Base-by-base conservation (phyloP, 1,140 invertebrate genomes). In the Tribolium madens region DNA sequence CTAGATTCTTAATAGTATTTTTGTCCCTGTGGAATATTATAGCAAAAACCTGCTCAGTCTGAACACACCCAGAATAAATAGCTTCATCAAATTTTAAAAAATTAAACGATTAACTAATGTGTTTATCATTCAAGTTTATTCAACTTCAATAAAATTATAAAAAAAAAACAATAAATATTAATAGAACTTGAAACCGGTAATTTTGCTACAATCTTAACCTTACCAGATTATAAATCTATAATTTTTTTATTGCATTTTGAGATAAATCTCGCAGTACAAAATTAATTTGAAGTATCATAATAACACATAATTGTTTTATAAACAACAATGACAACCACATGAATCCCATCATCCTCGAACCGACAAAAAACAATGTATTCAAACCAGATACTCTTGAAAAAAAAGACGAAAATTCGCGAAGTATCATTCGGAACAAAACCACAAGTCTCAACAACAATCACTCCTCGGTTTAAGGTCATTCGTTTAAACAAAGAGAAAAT, bases 401-500 rank as follows among this genome's bases (percentile, higher is more conserved):
- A 60, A 60, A 10, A n/a, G 26, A 17, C 57, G 57, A 64, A 64
- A 64, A 64, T 64, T 64, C 57, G 21, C 57, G 57, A 64, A 21
- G 57, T 26, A 13, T 21, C 57, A 14, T 14, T 64, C 21, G 21
- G 17, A 14, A 57, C 26, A n/a, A 60, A 12, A 33, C 21, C 57
- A 42, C 36, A 42, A 42, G 36, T 42, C 36, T 42, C 57, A 26
- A 64, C 57, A 64, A 64, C 57, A 64, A 64, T 64, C 57, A 64
- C 57, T 64, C 26, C n/a, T n/a, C 36, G 36, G 36, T 42, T 9
- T 64, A 64, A 64, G 57, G 57, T 64, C 57, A 64, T 42, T 12
- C 57, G 26, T 33, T 26, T 12, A 64, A 14, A 64, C 57, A 64
- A 64, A 64, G 57, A 64, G 57, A 64, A 64, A 64, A 64, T 64